Base-by-base conservation (phyloP, 2,888 invertebrate species). In the Antheraea yamamai region DNA sequence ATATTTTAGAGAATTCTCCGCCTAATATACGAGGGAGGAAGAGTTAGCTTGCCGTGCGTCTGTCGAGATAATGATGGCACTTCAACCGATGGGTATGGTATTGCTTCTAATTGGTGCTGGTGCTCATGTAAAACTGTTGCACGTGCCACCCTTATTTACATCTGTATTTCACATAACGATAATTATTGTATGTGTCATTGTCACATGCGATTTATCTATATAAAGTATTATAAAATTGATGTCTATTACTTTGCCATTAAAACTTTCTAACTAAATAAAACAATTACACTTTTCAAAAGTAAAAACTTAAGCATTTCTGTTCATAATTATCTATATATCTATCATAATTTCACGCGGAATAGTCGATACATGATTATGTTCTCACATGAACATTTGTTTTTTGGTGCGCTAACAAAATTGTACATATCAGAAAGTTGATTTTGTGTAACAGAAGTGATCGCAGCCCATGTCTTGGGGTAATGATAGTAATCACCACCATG, bases 31-130 rank as follows among this genome's bases (percentile, higher is more conserved):
- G 77, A 78, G 81, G 83, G 85, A 79, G 79, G 85, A 92, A 89
- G 90, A 84, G 87, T 86, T 84, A 89, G 82, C 84, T 90, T 92
- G 47, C 84, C 85, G 77, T 91, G 87, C 80, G 78, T 77, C 75
- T 64, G 74, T 78, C 89, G 85, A 92, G 95, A 94, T 95, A 94
- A 95, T 94, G 94, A 94, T 94, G 94, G 92, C 90, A 93, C 94
- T 95, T 92, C 90, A 94, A 87, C 85, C 85, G 87, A 90, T 91
- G 92, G 91, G 90, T 92, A 91, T 91, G 92, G 88, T 92, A 93
- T 93, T 91, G 88, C 93, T 91, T 90, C 89, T 95, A 95, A 94
- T 95, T 95, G 94, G 93, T 91, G 91, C 85, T 89, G 89, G 91
- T 88, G 84, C 92, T 94, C 89, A 84, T 90, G 86, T 87, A 92